phyloP scores from a whole-genome alignment of 2,888 invertebrate genomes.

The Scaeva pyrastri region DNA sequence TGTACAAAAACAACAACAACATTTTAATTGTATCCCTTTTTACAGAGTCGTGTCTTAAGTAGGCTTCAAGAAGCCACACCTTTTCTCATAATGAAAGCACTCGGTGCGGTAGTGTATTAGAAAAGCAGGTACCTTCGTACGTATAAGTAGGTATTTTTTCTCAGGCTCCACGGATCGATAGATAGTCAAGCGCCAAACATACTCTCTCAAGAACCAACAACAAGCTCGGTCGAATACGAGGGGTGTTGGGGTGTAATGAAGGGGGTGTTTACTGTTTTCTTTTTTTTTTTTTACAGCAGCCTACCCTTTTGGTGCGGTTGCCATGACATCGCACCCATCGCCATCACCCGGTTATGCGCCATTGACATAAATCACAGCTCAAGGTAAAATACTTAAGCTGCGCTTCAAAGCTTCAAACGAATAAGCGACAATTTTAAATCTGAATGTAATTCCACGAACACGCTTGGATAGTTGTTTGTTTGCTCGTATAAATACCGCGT shows the following conservation, averaged over 20 bases:
- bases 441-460: conserved; percentile 62
- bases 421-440: conserved; percentile 70
- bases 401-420: conserved; percentile 60
- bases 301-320: conserved; percentile 39
- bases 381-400: conserved; percentile 64
- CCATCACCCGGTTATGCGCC: conserved; percentile 43
- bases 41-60: conserved; percentile 15
- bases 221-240: neutral
- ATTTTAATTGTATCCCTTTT: conserved; percentile 20
- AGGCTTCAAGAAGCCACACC: conserved; percentile 37
- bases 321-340: conserved; percentile 58
- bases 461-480: conserved; percentile 40
- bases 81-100: conserved; percentile 18
- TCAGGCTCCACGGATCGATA: conserved; percentile 28
- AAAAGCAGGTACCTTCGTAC: conserved; percentile 12
- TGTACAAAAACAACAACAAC: neutral
- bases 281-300: neutral
- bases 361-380: conserved; percentile 72
- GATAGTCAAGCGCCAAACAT: conserved; percentile 12
- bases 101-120: neutral
- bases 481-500: neutral
- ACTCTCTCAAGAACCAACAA: conserved; percentile 7
- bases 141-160: neutral
- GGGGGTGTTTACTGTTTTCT: neutral
- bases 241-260: neutral